These are phyloP conservation scores for Ranitomeya variabilis DNA, from an alignment of 2,113 vertebrate genomes.

Conservation along the genomic window DNA sequence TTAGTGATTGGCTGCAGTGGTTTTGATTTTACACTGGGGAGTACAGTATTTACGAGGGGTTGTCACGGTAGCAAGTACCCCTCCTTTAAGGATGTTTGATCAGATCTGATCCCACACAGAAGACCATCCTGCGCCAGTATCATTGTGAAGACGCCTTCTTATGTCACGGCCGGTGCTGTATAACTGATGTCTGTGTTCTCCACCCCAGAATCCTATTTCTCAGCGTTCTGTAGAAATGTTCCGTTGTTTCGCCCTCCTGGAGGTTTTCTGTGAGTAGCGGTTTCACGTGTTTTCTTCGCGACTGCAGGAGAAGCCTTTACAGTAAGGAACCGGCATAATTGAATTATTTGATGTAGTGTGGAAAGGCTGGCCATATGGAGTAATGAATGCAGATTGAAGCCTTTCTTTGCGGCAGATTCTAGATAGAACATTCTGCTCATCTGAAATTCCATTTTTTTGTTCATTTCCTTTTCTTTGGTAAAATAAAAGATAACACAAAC, in stretches of 20 bases:
- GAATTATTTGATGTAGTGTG: neutral
- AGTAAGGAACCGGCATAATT: neutral
- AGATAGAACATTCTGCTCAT: conserved; percentile 6
- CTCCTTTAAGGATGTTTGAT: no score
- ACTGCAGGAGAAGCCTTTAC: neutral
- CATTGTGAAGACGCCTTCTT: no score
- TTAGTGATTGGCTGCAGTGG: no score
- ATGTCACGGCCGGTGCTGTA: no score
- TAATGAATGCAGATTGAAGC: neutral
- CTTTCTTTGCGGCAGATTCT: neutral
- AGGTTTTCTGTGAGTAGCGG: neutral
- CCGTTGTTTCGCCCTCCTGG: neutral
- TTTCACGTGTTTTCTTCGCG: neutral
- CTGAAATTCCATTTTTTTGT: conserved; percentile 22
- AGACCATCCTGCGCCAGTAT: no score
- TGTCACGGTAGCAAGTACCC: no score
- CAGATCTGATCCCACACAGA: no score
- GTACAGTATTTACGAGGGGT: no score
- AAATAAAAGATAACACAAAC: conserved; percentile 26
- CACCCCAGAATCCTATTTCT: no score
- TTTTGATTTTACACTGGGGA: no score
- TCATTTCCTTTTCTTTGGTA: conserved; percentile 11
- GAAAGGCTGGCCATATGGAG: neutral
- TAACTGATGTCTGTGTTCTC: no score
- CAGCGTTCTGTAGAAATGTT: neutral